Evolutionary conservation across 2,888 invertebrate genomes (phyloP).

Genomic region (Drosophila leonis): DNA sequence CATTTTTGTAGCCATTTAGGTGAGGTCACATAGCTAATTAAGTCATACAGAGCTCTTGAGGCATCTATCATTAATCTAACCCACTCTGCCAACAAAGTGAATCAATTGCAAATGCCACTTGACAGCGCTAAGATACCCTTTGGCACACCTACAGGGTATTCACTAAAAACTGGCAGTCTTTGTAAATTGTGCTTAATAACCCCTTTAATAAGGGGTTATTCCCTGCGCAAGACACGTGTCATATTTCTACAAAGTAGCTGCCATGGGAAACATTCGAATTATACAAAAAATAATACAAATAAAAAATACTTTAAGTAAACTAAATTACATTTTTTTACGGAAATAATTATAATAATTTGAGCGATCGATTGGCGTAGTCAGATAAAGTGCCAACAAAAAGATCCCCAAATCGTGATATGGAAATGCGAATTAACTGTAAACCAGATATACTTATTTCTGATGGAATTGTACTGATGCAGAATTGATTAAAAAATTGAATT

Average conservation of each 20-base stretch:
- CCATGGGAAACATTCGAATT: slow-evolving; percentile 2
- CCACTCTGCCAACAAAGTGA: too few relatives aligned
- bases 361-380: too few relatives aligned
- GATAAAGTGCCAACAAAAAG: not conserved
- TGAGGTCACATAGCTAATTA: too few relatives aligned
- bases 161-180: not conserved
- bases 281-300: not conserved
- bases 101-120: not conserved
- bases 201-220: slow-evolving; percentile 33
- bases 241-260: slow-evolving; percentile 7
- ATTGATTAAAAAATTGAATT: not conserved
- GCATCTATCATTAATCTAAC: too few relatives aligned
- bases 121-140: not conserved
- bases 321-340: slow-evolving; percentile 1
- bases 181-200: not conserved
- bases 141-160: slow-evolving; percentile 12
- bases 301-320: not conserved
- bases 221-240: slow-evolving; percentile 47
- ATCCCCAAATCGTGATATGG: not conserved
- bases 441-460: too few relatives aligned
- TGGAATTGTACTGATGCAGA: not conserved
- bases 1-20: too few relatives aligned
- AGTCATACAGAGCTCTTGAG: too few relatives aligned
- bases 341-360: slow-evolving; percentile 14
- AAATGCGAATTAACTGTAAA: not conserved